Conservation (phyloP, 2,113 vertebrate species). For the Delphinus delphis region DNA sequence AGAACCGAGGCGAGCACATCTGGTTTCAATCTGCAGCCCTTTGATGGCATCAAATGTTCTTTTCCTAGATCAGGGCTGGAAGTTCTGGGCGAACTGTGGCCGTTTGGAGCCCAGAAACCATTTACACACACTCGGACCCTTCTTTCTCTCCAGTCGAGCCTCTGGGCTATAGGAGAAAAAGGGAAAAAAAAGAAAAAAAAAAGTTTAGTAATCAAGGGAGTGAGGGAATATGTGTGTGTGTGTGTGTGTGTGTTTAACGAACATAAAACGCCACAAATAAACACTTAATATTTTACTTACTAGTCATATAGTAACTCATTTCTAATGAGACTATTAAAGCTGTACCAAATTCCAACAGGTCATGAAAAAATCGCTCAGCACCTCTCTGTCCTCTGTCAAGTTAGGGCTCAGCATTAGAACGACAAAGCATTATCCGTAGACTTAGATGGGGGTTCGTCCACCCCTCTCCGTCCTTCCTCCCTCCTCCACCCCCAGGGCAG, state of each 20-base stretch:
- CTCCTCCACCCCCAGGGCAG: background rate
- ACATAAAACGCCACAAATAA: constrained; percentile 60
- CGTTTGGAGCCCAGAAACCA: constrained; percentile 87
- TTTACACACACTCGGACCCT: constrained; percentile 78
- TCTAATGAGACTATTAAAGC: constrained; percentile 68
- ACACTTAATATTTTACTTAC: constrained; percentile 67
- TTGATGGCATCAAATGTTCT: constrained; percentile 99
- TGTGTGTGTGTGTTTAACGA: constrained; percentile 21
- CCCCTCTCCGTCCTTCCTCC: background rate
- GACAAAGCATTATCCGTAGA: background rate
- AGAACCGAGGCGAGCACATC: constrained; percentile 92
- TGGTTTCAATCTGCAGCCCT: constrained; percentile 97
- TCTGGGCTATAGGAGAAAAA: background rate
- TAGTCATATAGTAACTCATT: constrained; percentile 69
- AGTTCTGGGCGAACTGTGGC: constrained; percentile 92
- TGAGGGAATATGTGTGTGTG: background rate
- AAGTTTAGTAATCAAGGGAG: constrained; percentile 22
- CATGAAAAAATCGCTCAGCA: constrained; percentile 54
- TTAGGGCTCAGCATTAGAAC: background rate
- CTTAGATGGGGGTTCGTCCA: background rate
- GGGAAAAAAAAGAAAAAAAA: background rate
- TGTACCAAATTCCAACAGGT: constrained; percentile 63
- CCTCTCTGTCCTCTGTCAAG: constrained; percentile 41
- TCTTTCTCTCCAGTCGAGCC: constrained; percentile 67
- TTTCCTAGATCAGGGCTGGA: constrained; percentile 94